Conservation (phyloP, 2,797 vertebrate genomes). For the Anas flavirostris region DNA sequence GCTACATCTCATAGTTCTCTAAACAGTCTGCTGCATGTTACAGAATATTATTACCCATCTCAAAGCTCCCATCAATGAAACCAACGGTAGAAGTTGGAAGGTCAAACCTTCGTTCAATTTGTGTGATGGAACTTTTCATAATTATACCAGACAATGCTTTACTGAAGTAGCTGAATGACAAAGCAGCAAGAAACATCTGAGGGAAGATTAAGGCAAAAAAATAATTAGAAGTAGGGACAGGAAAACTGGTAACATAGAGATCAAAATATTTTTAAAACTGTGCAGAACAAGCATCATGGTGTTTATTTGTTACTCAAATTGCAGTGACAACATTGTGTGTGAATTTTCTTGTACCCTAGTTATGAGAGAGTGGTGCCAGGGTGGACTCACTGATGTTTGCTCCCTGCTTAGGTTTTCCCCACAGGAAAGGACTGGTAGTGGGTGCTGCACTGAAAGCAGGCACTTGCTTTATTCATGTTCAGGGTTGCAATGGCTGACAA, state of each 20-base stretch:
- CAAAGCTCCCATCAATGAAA: conserved; percentile 90
- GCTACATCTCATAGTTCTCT: not conserved
- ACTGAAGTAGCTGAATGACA: conserved; percentile 85
- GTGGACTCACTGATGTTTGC: not conserved
- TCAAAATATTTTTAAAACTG: not conserved
- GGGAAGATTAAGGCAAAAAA: not conserved
- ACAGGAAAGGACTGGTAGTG: not conserved
- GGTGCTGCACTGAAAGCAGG: not conserved
- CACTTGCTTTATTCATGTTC: not conserved
- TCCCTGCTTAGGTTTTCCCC: not conserved
- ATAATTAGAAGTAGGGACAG: not conserved
- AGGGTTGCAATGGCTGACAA: not conserved
- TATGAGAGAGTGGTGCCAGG: not conserved
- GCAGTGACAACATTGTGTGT: not conserved
- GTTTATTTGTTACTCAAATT: accelerated
- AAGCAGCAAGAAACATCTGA: conserved; percentile 86
- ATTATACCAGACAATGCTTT: conserved; percentile 84
- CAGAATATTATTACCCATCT: conserved; percentile 83
- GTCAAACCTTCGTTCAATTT: conserved; percentile 92
- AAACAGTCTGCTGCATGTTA: not conserved
- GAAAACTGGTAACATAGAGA: not conserved
- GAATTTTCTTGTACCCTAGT: not conserved
- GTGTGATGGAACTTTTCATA: conserved; percentile 92
- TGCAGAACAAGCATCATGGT: not conserved
- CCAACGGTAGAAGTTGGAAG: conserved; percentile 87